Evolutionary conservation across 2,113 vertebrate genomes (phyloP), one percentile per base, ranked within the genome.

Genomic region (Amia ocellicauda): DNA sequence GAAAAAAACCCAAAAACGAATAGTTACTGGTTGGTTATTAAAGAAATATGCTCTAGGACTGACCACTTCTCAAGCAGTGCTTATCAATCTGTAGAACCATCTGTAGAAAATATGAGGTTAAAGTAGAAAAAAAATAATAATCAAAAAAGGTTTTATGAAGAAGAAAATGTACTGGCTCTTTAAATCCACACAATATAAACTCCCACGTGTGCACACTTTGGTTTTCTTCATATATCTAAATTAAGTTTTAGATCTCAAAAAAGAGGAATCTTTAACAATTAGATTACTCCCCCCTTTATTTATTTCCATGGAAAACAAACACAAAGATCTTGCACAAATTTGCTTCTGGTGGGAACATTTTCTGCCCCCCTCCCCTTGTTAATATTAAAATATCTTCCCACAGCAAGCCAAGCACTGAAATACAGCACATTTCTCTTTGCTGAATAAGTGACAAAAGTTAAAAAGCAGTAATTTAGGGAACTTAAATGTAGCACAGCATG

Each of bases 361-460:
- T 77, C 83, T 82, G 81, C 84, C 20, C 65, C 54, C 75, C 53
- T 77, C 74, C 73, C 71, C 66, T 71, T 82, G 69, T 88, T 79
- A 83, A 84, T 81, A 83, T 86, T 78, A 83, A 90, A 82, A 88
- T 78, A 84, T 66, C 76, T 74, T 79, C 72, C 64, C 41, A 68
- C 69, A 49, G 13, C 67, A 64, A 71, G 73, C 55, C 57, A 62
- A 74, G 68, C 70, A 80, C 83, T 80, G 60, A 79, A 83, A 86
- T 86, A 67, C 75, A 79, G 40, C 42, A 45, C 17, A 29, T 23
- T 52, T 81, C 76, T 85, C 80, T 84, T 82, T 63, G 20, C 81
- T 78, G 82, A 85, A 77, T 82, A 88, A 86, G 84, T 83, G 87
- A 87, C 88, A 89, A 87, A 87, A 85, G 83, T 90, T 88, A 88